Base-by-base conservation (phyloP, 1,140 invertebrate species). In the Brachionus koreanus region DNA sequence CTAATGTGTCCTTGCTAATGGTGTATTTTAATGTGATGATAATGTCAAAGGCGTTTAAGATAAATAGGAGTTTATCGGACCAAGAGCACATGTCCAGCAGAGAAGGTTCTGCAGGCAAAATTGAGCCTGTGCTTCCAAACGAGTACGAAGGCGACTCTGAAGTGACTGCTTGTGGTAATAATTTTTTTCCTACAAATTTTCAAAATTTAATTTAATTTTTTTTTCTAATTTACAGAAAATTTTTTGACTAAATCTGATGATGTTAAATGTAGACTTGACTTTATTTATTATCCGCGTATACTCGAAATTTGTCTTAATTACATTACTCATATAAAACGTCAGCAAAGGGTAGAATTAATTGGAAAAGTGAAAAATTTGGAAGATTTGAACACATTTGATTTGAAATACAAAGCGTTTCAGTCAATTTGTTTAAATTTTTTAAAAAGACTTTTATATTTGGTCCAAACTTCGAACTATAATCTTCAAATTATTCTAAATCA, bases 1-100 rank as follows among this genome's bases (percentile, higher is more conserved):
- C 16, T 9, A 74, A 46, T 29, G 69, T 46, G 43, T 19, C 16
- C n/a, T 74, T 10, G 12, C 19, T 74, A 7, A 46, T 46, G 23
- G 23, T 46, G 2, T 74, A 49, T 46, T 74, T 74, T 29, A 74
- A 74, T 74, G 69, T 74, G 5, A 74, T 74, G 69, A 74, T 74
- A 43, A 74, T 74, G 69, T 74, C 39, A 5, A 74, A 74, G n/a
- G 69, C 42, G 2, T 74, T 74, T 49, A 29, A 29, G 7, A 13
- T 74, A 25, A 74, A 74, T 46, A 39, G 46, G 19, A 29, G 0
- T 33, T 39, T 33, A 46, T 2, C 19, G 23, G 7, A 10, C 3
- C 13, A 13, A 10, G 33, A 46, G 23, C 12, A 46, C 10, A 19
- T 43, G 39, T 39, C 42, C 23, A 74, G 16, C 39, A 2, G 16